A percentile compares a stretch with the other conserved stretches of the same genome.
These are phyloP conservation scores for Tenualosa thibaudeaui DNA, from an alignment of 2,797 vertebrate genomes.

Conservation along the genomic window DNA sequence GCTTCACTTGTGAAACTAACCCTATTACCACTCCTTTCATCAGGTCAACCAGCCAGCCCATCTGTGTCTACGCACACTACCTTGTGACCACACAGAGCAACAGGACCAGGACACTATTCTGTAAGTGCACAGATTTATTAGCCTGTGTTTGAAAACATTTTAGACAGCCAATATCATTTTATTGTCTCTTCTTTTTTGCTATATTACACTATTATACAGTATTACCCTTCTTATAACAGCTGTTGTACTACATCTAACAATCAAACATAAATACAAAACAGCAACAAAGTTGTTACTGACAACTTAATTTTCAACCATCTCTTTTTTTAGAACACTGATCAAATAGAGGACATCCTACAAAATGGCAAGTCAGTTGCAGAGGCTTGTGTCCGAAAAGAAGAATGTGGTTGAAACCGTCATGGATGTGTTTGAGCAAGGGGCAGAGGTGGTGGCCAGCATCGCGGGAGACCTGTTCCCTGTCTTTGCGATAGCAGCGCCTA, in stretches of 20 bases:
- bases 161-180: background rate
- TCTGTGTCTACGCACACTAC: constrained; percentile 38
- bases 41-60: constrained; percentile 55
- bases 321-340: background rate
- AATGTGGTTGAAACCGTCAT: constrained; percentile 73
- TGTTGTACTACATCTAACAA: background rate
- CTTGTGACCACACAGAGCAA: constrained; percentile 9
- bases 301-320: background rate
- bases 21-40: constrained; percentile 55
- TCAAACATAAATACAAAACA: background rate
- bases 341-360: constrained; percentile 27
- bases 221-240: background rate
- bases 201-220: background rate
- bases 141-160: background rate
- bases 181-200: background rate
- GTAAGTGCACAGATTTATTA: background rate
- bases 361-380: constrained; percentile 69
- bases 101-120: background rate
- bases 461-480: constrained; percentile 77
- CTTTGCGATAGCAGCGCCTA: constrained; percentile 75
- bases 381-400: constrained; percentile 71
- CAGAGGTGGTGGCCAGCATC: constrained; percentile 72
- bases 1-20: constrained; percentile 38
- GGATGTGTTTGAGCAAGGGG: constrained; percentile 78
- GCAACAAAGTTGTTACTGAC: background rate